phyloP scores from a whole-genome alignment of 2,888 invertebrate genomes.

The Sarcophaga caerulescens region DNA sequence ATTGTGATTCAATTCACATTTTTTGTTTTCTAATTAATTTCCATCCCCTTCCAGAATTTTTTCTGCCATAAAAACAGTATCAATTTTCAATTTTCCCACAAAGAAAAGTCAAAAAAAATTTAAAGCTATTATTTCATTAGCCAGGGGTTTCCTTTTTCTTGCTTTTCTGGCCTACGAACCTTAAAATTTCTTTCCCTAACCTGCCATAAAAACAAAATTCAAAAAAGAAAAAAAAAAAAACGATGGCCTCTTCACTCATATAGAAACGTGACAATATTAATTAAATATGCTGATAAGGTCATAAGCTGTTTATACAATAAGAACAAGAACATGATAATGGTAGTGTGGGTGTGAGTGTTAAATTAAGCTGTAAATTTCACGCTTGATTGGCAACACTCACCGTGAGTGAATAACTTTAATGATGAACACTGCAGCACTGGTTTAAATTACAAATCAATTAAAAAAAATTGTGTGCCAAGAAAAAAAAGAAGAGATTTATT shows the following conservation, averaged over 20 bases:
- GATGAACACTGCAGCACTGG: slow-evolving; percentile 13
- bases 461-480: slow-evolving; percentile 7
- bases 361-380: slow-evolving; percentile 50
- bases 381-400: slow-evolving; percentile 64
- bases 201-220: neutral
- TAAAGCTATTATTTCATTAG: neutral
- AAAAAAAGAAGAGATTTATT: slow-evolving; percentile 1
- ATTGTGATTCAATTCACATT: neutral
- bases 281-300: slow-evolving; percentile 43
- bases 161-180: neutral
- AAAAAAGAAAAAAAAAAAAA: neutral
- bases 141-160: neutral
- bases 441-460: slow-evolving; percentile 60
- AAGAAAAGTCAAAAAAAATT: neutral
- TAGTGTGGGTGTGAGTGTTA: neutral
- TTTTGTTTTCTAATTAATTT: neutral
- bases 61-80: slow-evolving; percentile 22
- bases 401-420: neutral
- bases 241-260: slow-evolving; percentile 3
- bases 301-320: neutral
- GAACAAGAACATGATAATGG: neutral
- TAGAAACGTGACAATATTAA: slow-evolving; percentile 59
- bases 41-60: neutral
- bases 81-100: slow-evolving; percentile 17
- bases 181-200: neutral